These are phyloP conservation scores for Wiebesia pumilae DNA, from an alignment of 1,140 invertebrate species.

Conservation along the genomic window DNA sequence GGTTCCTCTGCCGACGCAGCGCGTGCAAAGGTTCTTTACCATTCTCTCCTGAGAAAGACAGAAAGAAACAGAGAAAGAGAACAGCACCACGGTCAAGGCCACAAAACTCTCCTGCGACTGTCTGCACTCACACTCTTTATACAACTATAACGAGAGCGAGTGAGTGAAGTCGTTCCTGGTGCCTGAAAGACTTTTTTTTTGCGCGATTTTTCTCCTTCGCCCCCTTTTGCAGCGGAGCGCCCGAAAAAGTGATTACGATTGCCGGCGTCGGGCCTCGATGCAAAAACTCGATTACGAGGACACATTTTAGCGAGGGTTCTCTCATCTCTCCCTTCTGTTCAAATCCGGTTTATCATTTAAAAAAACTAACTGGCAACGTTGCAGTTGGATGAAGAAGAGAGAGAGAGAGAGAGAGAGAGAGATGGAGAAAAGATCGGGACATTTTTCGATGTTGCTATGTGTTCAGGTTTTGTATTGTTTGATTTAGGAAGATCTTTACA, in stretches of 20 bases:
- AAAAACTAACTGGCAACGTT: constrained; percentile 20
- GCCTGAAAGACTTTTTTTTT: background rate
- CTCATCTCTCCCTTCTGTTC: background rate
- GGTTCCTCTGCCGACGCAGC: constrained; percentile 5
- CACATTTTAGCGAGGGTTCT: constrained; percentile 34
- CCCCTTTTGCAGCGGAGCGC: background rate
- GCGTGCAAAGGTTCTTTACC: background rate
- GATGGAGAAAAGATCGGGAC: constrained; percentile 10
- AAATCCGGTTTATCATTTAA: constrained; percentile 50
- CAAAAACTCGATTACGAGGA: constrained; percentile 55
- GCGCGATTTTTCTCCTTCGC: constrained; percentile 37
- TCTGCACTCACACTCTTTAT: constrained; percentile 26
- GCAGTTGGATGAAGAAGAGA: background rate
- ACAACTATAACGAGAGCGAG: constrained; percentile 1
- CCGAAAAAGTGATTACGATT: constrained; percentile 18
- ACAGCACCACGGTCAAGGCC: constrained; percentile 68
- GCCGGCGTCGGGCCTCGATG: constrained; percentile 37
- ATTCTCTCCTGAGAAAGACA: background rate
- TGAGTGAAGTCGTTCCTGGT: background rate
- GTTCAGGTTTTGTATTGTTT: constrained; percentile 47
- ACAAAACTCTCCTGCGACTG: constrained; percentile 51
- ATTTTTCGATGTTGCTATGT: constrained; percentile 6
- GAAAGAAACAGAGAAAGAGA: background rate
- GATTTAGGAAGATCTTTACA: constrained; percentile 19
- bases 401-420: background rate